Conservation (phyloP, 2,113 vertebrate genomes). For the Pimephales promelas region DNA sequence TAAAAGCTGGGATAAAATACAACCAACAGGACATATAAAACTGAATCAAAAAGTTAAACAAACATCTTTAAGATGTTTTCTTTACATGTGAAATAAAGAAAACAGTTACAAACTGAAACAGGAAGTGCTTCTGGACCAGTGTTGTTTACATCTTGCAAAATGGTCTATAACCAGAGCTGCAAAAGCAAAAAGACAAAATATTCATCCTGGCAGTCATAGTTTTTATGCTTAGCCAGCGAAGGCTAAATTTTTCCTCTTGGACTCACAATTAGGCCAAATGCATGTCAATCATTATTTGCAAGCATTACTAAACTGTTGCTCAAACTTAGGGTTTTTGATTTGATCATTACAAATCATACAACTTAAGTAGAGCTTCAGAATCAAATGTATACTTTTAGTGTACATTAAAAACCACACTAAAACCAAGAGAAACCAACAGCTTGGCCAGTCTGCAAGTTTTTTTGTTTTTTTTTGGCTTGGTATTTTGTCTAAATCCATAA, state of each 20-base stretch:
- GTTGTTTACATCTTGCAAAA: too few species aligned
- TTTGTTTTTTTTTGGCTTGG: neutral
- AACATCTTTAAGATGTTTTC: too few species aligned
- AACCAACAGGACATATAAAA: too few species aligned
- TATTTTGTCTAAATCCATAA: neutral
- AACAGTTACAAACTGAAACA: too few species aligned
- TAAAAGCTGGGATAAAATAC: too few species aligned
- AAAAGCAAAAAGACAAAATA: neutral
- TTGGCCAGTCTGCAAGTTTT: neutral
- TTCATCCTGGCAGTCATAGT: neutral
- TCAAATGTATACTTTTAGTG: neutral
- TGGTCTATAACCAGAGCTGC: slow-evolving; percentile 1
- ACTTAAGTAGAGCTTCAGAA: neutral
- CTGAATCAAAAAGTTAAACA: too few species aligned
- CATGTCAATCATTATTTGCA: slow-evolving; percentile 9
- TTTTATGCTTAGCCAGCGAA: neutral
- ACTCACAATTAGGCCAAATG: neutral
- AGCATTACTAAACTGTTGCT: neutral
- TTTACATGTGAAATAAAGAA: too few species aligned
- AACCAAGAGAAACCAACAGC: neutral
- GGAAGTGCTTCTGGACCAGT: too few species aligned
- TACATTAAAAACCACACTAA: neutral
- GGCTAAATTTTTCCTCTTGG: neutral
- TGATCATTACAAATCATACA: neutral
- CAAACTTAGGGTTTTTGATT: neutral